These are phyloP conservation scores for Hirudo medicinalis DNA, from an alignment of 1,140 invertebrate genomes.

Conservation along the genomic window DNA sequence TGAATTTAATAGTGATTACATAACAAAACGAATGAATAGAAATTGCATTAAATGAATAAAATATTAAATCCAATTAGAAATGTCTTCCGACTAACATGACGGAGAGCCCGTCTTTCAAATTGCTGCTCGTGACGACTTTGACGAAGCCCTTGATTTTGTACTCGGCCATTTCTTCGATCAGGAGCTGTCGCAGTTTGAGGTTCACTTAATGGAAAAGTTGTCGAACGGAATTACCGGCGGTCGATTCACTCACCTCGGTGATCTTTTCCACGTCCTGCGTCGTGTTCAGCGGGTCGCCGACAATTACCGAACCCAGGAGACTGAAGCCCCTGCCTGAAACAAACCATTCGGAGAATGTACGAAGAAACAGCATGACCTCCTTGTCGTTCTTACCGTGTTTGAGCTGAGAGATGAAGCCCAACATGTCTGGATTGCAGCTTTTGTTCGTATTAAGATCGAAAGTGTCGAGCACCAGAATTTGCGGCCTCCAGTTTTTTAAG, in stretches of 20 bases:
- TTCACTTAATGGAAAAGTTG: no score
- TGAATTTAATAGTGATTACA: no score
- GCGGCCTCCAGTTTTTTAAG: conserved; percentile 95
- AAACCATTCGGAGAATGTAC: neutral
- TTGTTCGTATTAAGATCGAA: conserved; percentile 32
- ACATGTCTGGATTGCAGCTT: conserved; percentile 56
- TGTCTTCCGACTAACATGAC: neutral
- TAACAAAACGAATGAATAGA: no score
- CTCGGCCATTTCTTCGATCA: conserved; percentile 54
- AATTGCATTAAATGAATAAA: no score
- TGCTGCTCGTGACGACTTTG: conserved; percentile 73
- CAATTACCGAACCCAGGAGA: neutral
- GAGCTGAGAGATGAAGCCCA: conserved; percentile 88
- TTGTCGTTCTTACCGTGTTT: conserved; percentile 67
- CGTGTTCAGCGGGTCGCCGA: no score
- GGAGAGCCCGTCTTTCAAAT: conserved; percentile 55
- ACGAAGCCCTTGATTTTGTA: conserved; percentile 94
- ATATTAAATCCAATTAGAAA: no score
- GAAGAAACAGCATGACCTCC: neutral
- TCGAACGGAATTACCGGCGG: no score
- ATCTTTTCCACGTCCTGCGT: no score
- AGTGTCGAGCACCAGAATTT: conserved; percentile 66
- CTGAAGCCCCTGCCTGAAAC: neutral
- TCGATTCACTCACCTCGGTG: no score
- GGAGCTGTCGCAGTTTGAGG: neutral